These are phyloP conservation scores for Sphaeramia orbicularis DNA, from an alignment of 2,797 vertebrate genomes.

Conservation along the genomic window DNA sequence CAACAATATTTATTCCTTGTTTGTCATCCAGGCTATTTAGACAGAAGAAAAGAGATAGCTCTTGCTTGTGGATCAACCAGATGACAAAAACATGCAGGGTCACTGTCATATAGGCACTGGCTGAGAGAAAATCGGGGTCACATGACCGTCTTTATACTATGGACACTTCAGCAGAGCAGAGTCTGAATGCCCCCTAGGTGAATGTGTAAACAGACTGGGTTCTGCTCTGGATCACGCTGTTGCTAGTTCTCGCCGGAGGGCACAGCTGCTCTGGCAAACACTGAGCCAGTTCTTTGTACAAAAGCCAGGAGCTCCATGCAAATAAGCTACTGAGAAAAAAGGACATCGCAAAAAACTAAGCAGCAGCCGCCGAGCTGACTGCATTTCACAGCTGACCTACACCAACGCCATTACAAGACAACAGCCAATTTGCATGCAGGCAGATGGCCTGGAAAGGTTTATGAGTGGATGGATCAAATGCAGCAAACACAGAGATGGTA, in stretches of 20 bases:
- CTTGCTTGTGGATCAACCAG: background rate
- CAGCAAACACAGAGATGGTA: slow-evolving; percentile 14
- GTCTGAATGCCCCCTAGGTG: slow-evolving; percentile 20
- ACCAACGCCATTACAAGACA: slow-evolving; percentile 27
- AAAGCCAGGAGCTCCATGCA: slow-evolving; percentile 66
- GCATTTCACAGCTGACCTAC: slow-evolving; percentile 76
- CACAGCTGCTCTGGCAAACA: slow-evolving; percentile 78
- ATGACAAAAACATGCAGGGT: background rate
- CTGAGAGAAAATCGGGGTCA: slow-evolving; percentile 18
- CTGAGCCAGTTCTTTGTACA: slow-evolving; percentile 62
- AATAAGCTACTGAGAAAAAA: slow-evolving; percentile 54
- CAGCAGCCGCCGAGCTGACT: slow-evolving; percentile 40
- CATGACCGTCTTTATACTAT: slow-evolving; percentile 23
- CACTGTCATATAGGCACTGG: slow-evolving; percentile 20
- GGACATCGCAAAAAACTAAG: slow-evolving; percentile 40
- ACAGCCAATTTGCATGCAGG: slow-evolving; percentile 41
- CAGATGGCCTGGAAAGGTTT: slow-evolving; percentile 56
- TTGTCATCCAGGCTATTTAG: slow-evolving; percentile 23
- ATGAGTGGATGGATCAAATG: slow-evolving; percentile 34
- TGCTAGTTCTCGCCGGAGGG: slow-evolving; percentile 40
- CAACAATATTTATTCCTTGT: background rate
- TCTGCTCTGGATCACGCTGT: slow-evolving; percentile 52
- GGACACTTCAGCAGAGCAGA: slow-evolving; percentile 26
- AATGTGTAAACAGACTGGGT: slow-evolving; percentile 41
- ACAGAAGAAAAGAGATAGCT: slow-evolving; percentile 13